These are phyloP conservation scores for Prunella fulvescens DNA, from an alignment of 2,113 vertebrate genomes.

Conservation along the genomic window DNA sequence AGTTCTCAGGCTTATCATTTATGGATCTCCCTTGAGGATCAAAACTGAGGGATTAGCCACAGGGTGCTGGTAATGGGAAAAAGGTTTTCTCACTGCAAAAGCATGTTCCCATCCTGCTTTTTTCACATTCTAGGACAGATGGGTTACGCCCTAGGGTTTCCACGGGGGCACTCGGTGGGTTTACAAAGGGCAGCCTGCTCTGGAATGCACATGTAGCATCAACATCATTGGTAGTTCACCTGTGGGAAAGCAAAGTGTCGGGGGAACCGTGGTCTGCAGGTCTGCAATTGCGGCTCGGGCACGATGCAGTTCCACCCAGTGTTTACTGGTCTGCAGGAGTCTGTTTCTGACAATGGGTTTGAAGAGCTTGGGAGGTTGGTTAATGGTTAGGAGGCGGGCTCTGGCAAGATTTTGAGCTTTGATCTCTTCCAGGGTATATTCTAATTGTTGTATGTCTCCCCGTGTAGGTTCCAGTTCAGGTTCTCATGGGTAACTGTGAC, in stretches of 20 bases:
- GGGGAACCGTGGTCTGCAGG: background rate
- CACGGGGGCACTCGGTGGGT: background rate
- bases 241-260: background rate
- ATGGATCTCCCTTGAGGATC: background rate
- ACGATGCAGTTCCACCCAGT: background rate
- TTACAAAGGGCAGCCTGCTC: background rate
- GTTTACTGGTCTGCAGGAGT: background rate
- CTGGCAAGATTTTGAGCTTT: background rate
- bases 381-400: background rate
- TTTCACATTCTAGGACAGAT: background rate
- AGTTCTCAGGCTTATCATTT: background rate
- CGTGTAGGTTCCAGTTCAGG: background rate
- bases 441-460: background rate
- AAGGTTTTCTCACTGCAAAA: background rate
- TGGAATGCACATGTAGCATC: background rate
- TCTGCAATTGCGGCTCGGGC: background rate
- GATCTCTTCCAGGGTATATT: background rate
- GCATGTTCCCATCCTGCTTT: background rate
- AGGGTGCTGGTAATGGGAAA: background rate
- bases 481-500: background rate
- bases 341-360: background rate
- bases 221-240: background rate
- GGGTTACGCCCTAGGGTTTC: accelerated
- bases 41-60: background rate
- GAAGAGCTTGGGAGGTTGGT: background rate